Conservation (phyloP, 2,113 vertebrate species). For the Pavo muticus region DNA sequence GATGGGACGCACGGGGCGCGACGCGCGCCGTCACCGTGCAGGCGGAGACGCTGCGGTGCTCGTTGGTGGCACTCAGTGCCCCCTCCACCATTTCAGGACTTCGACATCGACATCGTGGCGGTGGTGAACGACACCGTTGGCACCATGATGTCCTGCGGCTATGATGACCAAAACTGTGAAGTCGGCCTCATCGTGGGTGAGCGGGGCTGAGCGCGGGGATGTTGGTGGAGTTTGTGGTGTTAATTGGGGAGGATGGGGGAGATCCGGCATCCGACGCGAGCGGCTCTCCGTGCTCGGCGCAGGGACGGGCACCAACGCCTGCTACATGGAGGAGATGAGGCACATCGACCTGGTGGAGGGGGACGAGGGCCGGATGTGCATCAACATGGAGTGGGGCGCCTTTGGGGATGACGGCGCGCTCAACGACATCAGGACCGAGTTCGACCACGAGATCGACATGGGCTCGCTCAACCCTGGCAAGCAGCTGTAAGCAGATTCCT, state of each 20-base stretch:
- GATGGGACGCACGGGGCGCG: too few species aligned
- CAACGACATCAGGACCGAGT: constrained; percentile 89
- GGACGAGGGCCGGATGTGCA: constrained; percentile 95
- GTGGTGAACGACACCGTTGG: constrained; percentile 97
- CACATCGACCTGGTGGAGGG: constrained; percentile 93
- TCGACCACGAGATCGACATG: constrained; percentile 92
- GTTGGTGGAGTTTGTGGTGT: neutral
- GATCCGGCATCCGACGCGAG: neutral
- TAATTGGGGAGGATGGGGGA: neutral
- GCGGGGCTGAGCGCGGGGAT: constrained; percentile 1
- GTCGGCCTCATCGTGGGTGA: constrained; percentile 95
- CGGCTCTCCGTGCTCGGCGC: accelerated
- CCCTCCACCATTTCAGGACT: constrained; percentile 82
- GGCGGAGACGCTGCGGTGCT: neutral
- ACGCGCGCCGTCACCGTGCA: too few species aligned
- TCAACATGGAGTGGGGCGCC: constrained; percentile 98
- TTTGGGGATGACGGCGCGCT: constrained; percentile 91
- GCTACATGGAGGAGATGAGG: constrained; percentile 99
- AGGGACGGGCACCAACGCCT: constrained; percentile 95
- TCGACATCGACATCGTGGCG: constrained; percentile 92
- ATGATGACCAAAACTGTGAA: constrained; percentile 95
- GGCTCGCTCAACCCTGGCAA: constrained; percentile 95
- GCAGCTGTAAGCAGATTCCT: constrained; percentile 87
- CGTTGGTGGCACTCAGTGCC: neutral
- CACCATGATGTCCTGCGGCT: constrained; percentile 99